Evolutionary conservation across 2,797 vertebrate genomes (phyloP).

Genomic region (Silurus lanzhouensis): DNA sequence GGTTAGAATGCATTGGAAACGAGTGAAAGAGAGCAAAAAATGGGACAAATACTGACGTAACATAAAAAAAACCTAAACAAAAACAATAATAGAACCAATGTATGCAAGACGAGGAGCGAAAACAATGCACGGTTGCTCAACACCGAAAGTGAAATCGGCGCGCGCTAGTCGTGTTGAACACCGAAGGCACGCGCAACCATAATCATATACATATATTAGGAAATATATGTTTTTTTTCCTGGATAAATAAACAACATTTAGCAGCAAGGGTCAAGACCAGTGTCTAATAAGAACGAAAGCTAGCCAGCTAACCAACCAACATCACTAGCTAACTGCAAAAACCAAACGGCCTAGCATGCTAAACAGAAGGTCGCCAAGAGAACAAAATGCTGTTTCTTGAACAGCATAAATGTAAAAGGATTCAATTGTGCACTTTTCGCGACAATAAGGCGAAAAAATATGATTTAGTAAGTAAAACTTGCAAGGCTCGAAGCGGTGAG

Average conservation of each 20-base stretch:
- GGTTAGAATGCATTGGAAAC: too few species aligned
- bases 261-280: too few species aligned
- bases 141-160: constrained; percentile 1
- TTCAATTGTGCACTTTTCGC: too few species aligned
- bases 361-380: not conserved
- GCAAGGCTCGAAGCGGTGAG: constrained; percentile 19
- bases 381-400: not conserved
- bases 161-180: not conserved
- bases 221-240: too few species aligned
- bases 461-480: not conserved
- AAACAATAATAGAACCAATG: not conserved
- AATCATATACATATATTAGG: not conserved
- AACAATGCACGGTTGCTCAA: not conserved
- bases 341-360: not conserved
- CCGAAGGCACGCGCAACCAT: not conserved
- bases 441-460: too few species aligned
- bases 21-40: not conserved
- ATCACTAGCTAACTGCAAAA: not conserved
- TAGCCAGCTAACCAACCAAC: not conserved
- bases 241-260: too few species aligned
- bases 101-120: not conserved
- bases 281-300: not conserved
- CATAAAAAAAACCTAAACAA: not conserved
- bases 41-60: not conserved
- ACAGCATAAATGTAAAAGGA: not conserved